Base-by-base conservation (phyloP, 1,140 invertebrate species). In the Megathymus violae region DNA sequence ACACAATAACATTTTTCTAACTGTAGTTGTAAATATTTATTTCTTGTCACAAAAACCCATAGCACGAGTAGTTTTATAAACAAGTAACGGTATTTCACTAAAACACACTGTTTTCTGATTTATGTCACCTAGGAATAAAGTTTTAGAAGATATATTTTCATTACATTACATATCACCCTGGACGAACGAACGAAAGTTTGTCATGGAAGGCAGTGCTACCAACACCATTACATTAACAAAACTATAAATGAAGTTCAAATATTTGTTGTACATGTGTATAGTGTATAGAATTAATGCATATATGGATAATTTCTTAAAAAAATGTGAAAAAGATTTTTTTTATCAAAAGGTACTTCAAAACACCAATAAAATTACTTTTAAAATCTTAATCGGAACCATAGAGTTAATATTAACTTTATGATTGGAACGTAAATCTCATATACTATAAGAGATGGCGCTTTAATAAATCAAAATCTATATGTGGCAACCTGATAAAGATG, bases 1-100 rank as follows among this genome's bases (percentile, higher is more conserved):
- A 78, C 90, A 91, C 90, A 89, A 91, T 81, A 91, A 91, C 90
- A 91, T 91, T 85, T 90, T 88, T 63, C 17, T 15, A 62, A 67
- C 54, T 66, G 52, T 50, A 36, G 19, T 62, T 50, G 59, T 51
- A 62, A 67, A 47, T 36, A 40, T 58, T 48, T 44, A 52, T 62
- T 56, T 40, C 36, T 25, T 9, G 36, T 16, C 44, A 27, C n/a
- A 47, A 27, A 6, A 14, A 14, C 10, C 14, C n/a, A 44, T 31
- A 14, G 31, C 9, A 11, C 22, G 15, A 25, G 13, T 52, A 36
- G 41, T 16, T 22, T 16, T 9, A 25, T 9, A 7, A 10, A 17
- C 14, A 34, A 34, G 4, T 50, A 50, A 9, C 10, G 4, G 14
- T 14, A 34, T 16, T 17, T 3, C 27, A 36, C 47, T 50, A 11